A percentile compares a stretch with the other conserved stretches of the same genome.
phyloP scores from a whole-genome alignment of 1,140 invertebrate species.

The Gryon sp. region DNA sequence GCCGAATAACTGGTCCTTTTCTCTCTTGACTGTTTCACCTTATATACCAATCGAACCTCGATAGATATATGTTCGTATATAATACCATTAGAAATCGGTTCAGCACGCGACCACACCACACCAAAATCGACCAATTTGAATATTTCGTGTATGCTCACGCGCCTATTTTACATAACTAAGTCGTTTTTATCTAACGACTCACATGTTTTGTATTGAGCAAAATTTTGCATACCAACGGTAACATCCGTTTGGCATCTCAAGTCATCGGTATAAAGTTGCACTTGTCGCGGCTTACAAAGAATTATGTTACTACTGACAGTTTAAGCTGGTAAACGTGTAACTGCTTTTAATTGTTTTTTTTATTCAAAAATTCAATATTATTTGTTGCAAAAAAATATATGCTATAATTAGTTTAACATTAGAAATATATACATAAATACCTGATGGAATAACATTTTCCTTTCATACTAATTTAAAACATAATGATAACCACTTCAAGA shows the following conservation, averaged over 20 bases:
- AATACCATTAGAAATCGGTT: slow-evolving; percentile 46
- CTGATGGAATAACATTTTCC: no score
- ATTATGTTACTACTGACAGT: background rate
- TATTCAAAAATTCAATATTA: no score
- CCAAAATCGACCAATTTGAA: slow-evolving; percentile 62
- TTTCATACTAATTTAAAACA: no score
- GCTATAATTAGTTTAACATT: no score
- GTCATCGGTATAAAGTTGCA: slow-evolving; percentile 42
- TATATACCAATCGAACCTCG: slow-evolving; percentile 14
- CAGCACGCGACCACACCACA: slow-evolving; percentile 68
- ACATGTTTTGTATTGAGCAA: slow-evolving; percentile 49
- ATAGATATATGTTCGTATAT: slow-evolving; percentile 2
- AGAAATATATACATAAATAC: no score
- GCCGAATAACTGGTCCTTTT: background rate
- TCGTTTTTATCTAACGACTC: no score
- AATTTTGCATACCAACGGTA: slow-evolving; percentile 55
- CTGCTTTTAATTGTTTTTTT: no score
- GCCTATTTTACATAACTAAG: slow-evolving; percentile 64
- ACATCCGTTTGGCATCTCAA: slow-evolving; percentile 29
- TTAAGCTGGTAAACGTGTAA: background rate
- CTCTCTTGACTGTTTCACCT: slow-evolving; percentile 12
- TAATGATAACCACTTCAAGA: no score
- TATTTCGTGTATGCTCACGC: slow-evolving; percentile 55
- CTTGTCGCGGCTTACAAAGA: slow-evolving; percentile 34
- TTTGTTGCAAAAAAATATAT: no score